Conservation (phyloP, 2,888 invertebrate genomes). For the Hypomecis punctinalis region DNA sequence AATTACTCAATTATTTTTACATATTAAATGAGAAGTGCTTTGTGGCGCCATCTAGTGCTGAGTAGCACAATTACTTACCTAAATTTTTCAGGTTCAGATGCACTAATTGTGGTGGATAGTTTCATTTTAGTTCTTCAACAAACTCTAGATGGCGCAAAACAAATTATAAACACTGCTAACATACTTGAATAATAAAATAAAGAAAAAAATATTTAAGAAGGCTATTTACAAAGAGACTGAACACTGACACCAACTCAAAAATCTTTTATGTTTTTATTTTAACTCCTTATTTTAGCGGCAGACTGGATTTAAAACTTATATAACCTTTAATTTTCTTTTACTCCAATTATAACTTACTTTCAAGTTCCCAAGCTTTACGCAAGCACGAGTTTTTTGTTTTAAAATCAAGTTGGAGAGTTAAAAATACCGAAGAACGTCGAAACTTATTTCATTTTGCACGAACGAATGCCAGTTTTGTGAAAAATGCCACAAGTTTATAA, state of each 20-base stretch:
- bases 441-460: slow-evolving; percentile 8
- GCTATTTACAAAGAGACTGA: too few species aligned
- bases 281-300: too few species aligned
- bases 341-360: too few species aligned
- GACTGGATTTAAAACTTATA: too few species aligned
- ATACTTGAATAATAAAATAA: too few species aligned
- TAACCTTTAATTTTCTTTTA: neutral
- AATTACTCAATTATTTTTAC: neutral
- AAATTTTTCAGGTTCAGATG: neutral
- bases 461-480: neutral
- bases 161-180: too few species aligned
- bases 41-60: slow-evolving; percentile 47
- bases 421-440: neutral
- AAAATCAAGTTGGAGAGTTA: neutral
- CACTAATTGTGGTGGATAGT: neutral
- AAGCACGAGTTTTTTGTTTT: neutral
- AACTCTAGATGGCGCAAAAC: slow-evolving; percentile 4
- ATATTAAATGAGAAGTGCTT: neutral
- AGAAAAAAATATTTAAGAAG: too few species aligned
- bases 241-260: too few species aligned
- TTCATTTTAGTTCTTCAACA: neutral
- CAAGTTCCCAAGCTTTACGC: neutral
- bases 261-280: too few species aligned
- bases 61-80: slow-evolving; percentile 41
- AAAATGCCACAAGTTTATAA: slow-evolving; percentile 1